Percentiles rank a stretch among this genome's conserved stretches.
Evolutionary conservation across 30 jellyfish, hydroid and myxozoan genomes (phyloP).

Genomic region (Sanderia malayensis): DNA sequence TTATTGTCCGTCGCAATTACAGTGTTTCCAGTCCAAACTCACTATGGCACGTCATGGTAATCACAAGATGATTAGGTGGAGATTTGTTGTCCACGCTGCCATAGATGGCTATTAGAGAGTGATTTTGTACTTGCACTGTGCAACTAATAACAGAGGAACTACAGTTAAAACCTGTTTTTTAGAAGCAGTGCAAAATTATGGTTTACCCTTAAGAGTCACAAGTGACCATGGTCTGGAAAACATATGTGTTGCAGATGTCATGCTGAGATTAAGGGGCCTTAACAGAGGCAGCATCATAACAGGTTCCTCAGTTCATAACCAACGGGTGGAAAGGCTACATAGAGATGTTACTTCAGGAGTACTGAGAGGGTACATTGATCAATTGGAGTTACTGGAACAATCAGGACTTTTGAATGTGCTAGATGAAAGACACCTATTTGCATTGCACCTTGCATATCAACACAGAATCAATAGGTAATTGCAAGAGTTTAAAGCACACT

Average conservation of each 20-base stretch:
- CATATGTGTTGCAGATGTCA: conserved; percentile 10
- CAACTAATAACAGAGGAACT: conserved; percentile 1
- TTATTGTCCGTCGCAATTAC: too few species aligned
- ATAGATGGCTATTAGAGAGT: background rate
- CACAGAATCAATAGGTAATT: background rate
- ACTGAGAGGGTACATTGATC: background rate
- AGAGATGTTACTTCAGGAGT: background rate
- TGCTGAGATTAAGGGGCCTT: background rate
- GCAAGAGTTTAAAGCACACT: too few species aligned
- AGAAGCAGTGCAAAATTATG: background rate
- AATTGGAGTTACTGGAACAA: background rate
- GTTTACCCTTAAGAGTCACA: conserved; percentile 7
- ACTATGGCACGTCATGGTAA: background rate
- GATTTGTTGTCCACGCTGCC: background rate
- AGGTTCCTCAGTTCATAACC: background rate
- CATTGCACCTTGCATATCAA: background rate
- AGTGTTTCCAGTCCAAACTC: too few species aligned
- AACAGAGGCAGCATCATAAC: conserved; percentile 13
- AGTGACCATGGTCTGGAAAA: conserved; percentile 18
- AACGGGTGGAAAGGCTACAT: conserved; percentile 5
- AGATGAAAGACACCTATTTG: background rate
- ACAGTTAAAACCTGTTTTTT: conserved; percentile 4
- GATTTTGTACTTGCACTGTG: background rate
- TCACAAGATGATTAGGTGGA: background rate
- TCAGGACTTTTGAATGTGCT: background rate